A percentile compares a stretch with the other conserved stretches of the same genome.
phyloP scores from a whole-genome alignment of 2,113 vertebrate genomes.

The Ranitomeya imitator region DNA sequence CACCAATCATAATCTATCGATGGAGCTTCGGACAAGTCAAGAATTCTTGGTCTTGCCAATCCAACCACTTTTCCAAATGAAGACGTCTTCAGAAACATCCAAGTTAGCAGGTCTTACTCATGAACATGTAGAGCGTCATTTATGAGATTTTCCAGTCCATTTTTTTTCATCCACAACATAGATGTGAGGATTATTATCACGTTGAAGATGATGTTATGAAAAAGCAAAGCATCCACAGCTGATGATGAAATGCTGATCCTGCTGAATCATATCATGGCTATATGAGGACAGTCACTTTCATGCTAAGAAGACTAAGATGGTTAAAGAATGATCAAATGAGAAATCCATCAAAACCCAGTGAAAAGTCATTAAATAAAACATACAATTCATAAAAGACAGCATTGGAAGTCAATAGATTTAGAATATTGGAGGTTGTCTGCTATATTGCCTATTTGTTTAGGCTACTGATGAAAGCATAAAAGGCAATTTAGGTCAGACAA shows the following conservation, averaged over 20 bases:
- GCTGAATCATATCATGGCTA: slow-evolving; percentile 22
- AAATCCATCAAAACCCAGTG: neutral
- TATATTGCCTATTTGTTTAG: neutral
- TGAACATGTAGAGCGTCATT: slow-evolving; percentile 10
- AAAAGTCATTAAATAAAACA: slow-evolving; percentile 1
- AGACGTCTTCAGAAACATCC: slow-evolving; percentile 20
- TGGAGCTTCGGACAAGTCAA: slow-evolving; percentile 1
- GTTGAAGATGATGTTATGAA: slow-evolving; percentile 21
- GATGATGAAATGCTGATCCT: slow-evolving; percentile 41
- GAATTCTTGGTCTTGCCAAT: slow-evolving; percentile 1
- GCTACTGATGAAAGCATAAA: neutral
- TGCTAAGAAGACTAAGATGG: neutral
- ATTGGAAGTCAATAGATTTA: neutral
- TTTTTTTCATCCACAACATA: slow-evolving; percentile 27
- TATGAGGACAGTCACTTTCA: slow-evolving; percentile 11
- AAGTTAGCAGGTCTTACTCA: neutral
- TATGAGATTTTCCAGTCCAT: slow-evolving; percentile 19
- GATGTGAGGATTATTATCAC: neutral
- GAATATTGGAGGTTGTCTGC: neutral
- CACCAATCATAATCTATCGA: slow-evolving; percentile 6
- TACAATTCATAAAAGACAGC: neutral
- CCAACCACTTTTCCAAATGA: slow-evolving; percentile 1
- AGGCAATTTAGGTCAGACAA: neutral
- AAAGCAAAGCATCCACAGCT: slow-evolving; percentile 33
- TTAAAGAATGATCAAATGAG: slow-evolving; percentile 23